Evolutionary conservation across 1,140 invertebrate species (phyloP), one percentile per base, ranked within the genome.

Genomic region (Paracyclopina nana): DNA sequence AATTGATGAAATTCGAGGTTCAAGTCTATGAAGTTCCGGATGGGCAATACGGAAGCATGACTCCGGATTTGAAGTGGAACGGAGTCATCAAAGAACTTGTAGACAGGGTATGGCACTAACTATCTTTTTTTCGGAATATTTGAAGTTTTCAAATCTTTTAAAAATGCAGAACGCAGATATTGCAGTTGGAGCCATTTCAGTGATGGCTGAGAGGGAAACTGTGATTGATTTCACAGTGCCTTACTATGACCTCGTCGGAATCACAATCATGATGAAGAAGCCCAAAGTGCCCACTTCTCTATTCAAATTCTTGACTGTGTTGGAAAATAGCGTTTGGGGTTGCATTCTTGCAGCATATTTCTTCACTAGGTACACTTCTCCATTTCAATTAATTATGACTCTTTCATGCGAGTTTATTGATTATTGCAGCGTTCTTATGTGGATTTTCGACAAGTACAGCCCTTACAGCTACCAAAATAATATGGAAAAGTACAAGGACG

Each of bases 381-480:
- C 4, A 54, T 25, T 43, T 54, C 29, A 44, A 34, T 22, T 26
- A 43, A 43, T 46, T 49, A 2, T 48, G 31, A 28, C 46, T n/a
- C 26, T 4, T 6, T 24, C 26, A 34, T n/a, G 20, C 25, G 26
- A 50, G n/a, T n/a, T n/a, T n/a, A 12, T 61, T 52, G 58, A 61
- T 53, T 40, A 59, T 62, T 67, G 57, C 59, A 88, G 87, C 60
- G 75, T 95, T 40, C 68, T 96, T 0, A 82, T 96, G 75, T 96
- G 82, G 79, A 63, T 90, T 1, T 96, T 96, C 61, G 91, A 97
- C 63, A 79, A 82, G 54, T 88, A 86, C 76, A 92, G 85, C 59
- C 91, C 91, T 0, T 94, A 94, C 63, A 91, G 84, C 56, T 91
- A 86, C 56, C 86, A 91, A 60, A 95, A 97, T 60, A 94, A 94